Evolutionary conservation across 2,797 vertebrate species (phyloP).

Genomic region (Parotocinclus haroldoi): DNA sequence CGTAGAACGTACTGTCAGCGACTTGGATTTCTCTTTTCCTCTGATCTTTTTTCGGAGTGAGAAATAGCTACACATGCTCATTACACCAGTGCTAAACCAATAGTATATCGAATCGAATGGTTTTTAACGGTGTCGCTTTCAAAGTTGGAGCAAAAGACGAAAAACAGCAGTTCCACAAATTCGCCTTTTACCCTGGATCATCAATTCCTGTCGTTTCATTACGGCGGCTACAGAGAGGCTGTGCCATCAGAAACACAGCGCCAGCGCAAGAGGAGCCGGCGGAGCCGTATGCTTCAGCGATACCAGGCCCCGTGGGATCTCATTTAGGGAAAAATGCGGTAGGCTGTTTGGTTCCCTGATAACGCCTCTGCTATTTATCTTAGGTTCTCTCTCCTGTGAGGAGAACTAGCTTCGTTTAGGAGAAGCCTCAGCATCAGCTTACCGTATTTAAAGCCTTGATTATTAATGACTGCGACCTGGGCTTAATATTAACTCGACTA

Average conservation of each 20-base stretch:
- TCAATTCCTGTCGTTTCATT: slow-evolving; percentile 25
- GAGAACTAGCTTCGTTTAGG: background rate
- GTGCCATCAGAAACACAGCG: slow-evolving; percentile 15
- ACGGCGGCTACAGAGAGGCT: slow-evolving; percentile 12
- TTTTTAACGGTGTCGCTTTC: too few species aligned
- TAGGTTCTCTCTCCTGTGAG: background rate
- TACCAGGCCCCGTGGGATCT: slow-evolving; percentile 15
- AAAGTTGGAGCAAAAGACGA: background rate
- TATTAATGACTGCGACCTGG: background rate
- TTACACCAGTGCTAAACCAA: too few species aligned
- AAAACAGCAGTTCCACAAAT: background rate
- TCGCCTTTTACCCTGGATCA: slow-evolving; percentile 22
- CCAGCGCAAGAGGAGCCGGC: slow-evolving; percentile 19
- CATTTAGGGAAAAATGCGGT: slow-evolving; percentile 24
- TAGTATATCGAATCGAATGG: too few species aligned
- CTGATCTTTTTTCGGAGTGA: too few species aligned
- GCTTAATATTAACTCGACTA: background rate
- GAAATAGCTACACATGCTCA: too few species aligned
- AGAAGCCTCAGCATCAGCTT: background rate
- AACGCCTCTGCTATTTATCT: slow-evolving; percentile 10
- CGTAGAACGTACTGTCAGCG: too few species aligned
- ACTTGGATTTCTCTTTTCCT: too few species aligned
- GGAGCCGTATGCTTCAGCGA: slow-evolving; percentile 1
- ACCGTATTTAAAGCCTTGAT: background rate
- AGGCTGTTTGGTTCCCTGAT: slow-evolving; percentile 4